phyloP scores from a whole-genome alignment of 2,888 invertebrate species.

The Acronicta aceris region DNA sequence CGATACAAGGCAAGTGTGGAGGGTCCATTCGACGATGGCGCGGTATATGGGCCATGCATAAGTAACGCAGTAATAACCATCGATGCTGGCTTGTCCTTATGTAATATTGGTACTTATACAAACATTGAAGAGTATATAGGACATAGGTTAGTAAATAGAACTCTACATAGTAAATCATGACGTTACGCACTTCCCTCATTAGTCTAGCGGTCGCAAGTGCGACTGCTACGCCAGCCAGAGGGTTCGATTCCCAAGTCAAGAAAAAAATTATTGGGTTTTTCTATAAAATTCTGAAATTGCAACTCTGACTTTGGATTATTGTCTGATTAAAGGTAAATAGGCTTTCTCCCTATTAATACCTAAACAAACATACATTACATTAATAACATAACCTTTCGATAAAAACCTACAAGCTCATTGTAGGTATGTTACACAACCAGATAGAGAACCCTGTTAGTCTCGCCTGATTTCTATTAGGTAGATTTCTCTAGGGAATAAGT shows the following conservation, averaged over 20 bases:
- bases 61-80: conserved; percentile 29
- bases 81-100: conserved; percentile 21
- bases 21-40: conserved; percentile 5
- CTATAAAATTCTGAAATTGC: too few relatives aligned
- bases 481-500: neutral
- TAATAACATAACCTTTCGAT: too few relatives aligned
- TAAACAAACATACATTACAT: too few relatives aligned
- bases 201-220: neutral
- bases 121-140: neutral
- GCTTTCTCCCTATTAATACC: too few relatives aligned
- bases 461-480: too few relatives aligned
- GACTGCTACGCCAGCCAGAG: too few relatives aligned
- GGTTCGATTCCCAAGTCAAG: too few relatives aligned
- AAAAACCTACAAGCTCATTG: too few relatives aligned
- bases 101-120: conserved; percentile 2
- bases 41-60: conserved; percentile 38
- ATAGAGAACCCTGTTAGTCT: neutral
- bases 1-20: conserved; percentile 17
- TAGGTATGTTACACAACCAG: neutral
- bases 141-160: conserved; percentile 5
- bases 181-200: neutral
- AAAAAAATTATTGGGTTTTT: too few relatives aligned
- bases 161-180: neutral
- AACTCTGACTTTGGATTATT: too few relatives aligned
- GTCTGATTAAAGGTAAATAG: too few relatives aligned